phyloP scores from a whole-genome alignment of 2,797 vertebrate species.

The Oreortyx pictus region DNA sequence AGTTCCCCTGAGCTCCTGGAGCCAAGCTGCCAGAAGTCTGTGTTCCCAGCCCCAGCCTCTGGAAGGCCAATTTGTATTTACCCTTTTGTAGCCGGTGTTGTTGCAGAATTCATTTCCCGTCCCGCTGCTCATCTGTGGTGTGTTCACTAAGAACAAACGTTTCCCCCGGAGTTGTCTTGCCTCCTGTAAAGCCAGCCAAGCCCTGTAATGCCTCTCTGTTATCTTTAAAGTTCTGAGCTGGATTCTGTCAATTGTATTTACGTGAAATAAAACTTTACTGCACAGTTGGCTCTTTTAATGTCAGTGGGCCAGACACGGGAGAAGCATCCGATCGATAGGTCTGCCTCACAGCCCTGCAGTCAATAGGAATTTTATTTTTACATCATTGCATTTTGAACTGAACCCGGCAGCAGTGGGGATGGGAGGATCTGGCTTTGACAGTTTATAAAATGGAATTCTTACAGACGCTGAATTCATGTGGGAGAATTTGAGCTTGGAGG shows the following conservation, averaged over 20 bases:
- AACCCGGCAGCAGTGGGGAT: neutral
- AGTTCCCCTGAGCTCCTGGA: neutral
- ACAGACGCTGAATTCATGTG: neutral
- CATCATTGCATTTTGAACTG: neutral
- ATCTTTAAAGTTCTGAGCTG: neutral
- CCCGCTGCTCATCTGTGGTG: neutral
- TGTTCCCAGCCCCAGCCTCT: neutral
- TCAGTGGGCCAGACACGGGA: neutral
- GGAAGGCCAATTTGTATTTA: neutral
- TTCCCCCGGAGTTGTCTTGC: fast-evolving
- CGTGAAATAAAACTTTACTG: neutral
- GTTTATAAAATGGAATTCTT: neutral
- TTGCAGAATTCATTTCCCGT: neutral
- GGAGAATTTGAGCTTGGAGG: neutral
- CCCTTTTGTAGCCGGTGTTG: neutral
- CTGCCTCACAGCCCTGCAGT: neutral
- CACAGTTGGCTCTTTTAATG: neutral
- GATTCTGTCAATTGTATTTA: neutral
- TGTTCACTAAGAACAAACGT: neutral
- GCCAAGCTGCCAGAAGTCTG: neutral
- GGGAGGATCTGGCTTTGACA: neutral
- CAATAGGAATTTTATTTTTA: neutral
- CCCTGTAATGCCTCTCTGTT: fast-evolving
- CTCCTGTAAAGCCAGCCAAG: neutral
- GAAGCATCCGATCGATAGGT: neutral